Percentiles rank a stretch among this genome's conserved stretches.
These are phyloP conservation scores for Dasysyrphus tricinctus DNA, from an alignment of 2,888 invertebrate genomes.

Conservation along the genomic window DNA sequence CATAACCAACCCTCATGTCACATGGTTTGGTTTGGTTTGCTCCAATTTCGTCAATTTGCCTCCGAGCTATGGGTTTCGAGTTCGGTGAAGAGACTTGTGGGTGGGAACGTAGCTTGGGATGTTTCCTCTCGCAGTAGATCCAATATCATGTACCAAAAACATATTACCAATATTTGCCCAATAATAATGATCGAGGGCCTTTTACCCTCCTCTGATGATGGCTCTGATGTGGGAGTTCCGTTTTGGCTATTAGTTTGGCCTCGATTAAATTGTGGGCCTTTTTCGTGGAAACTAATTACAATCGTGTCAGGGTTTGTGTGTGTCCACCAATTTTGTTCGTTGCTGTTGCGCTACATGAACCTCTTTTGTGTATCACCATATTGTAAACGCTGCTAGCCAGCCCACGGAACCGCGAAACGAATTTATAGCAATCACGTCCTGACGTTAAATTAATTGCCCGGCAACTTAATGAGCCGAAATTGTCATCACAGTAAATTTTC, in stretches of 20 bases:
- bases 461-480: conserved; percentile 69
- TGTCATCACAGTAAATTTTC: conserved; percentile 72
- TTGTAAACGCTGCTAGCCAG: neutral
- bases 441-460: conserved; percentile 72
- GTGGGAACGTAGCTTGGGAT: neutral
- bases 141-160: conserved; percentile 40
- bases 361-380: conserved; percentile 43
- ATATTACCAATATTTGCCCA: conserved; percentile 57
- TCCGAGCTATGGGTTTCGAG: neutral
- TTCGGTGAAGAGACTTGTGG: neutral
- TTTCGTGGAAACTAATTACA: conserved; percentile 67
- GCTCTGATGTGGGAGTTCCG: neutral
- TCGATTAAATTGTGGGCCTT: conserved; percentile 42
- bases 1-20: conserved; percentile 30
- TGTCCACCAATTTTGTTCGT: conserved; percentile 37
- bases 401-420: conserved; percentile 36
- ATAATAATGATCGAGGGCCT: neutral
- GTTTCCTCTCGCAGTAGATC: conserved; percentile 28
- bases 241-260: conserved; percentile 43
- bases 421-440: conserved; percentile 72
- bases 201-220: too few relatives aligned
- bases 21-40: conserved; percentile 14
- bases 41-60: conserved; percentile 66
- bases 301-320: conserved; percentile 48
- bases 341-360: conserved; percentile 59